Evolutionary conservation across 1,140 invertebrate genomes (phyloP).

Genomic region (Carcinoscorpius rotundicauda): DNA sequence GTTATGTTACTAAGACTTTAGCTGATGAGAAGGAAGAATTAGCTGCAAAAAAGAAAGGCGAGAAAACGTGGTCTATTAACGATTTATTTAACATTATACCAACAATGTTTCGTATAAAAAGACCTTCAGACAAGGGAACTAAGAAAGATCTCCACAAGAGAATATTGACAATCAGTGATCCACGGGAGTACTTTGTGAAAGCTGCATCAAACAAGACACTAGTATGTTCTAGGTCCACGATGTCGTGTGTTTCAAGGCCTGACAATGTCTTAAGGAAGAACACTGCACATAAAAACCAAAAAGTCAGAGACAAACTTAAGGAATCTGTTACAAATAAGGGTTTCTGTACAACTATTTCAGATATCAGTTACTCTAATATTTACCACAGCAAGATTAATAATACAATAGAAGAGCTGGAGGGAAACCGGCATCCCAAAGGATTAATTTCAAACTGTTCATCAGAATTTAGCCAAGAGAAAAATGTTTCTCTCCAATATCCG

Average conservation of each 20-base stretch:
- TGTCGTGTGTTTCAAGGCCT: slow-evolving; percentile 18
- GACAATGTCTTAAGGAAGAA: no score
- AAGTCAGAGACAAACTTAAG: no score
- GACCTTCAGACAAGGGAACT: slow-evolving; percentile 9
- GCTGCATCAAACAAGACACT: slow-evolving; percentile 16
- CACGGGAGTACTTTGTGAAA: slow-evolving; percentile 17
- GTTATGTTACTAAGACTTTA: background rate
- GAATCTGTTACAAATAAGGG: no score
- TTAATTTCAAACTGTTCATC: no score
- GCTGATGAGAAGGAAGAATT: background rate
- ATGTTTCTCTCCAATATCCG: no score
- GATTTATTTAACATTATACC: slow-evolving; percentile 49
- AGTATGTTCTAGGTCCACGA: slow-evolving; percentile 26
- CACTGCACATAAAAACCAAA: no score
- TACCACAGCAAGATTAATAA: no score
- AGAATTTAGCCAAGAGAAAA: no score
- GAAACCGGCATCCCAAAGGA: no score
- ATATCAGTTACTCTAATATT: no score
- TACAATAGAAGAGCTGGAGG: no score
- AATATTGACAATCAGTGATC: slow-evolving; percentile 22
- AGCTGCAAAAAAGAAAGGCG: background rate
- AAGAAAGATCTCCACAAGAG: slow-evolving; percentile 39
- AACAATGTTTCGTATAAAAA: slow-evolving; percentile 20
- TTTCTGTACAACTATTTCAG: no score
- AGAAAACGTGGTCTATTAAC: slow-evolving; percentile 51